Base-by-base conservation (phyloP, 2,888 invertebrate genomes). In the Glaucopsyche alexis region DNA sequence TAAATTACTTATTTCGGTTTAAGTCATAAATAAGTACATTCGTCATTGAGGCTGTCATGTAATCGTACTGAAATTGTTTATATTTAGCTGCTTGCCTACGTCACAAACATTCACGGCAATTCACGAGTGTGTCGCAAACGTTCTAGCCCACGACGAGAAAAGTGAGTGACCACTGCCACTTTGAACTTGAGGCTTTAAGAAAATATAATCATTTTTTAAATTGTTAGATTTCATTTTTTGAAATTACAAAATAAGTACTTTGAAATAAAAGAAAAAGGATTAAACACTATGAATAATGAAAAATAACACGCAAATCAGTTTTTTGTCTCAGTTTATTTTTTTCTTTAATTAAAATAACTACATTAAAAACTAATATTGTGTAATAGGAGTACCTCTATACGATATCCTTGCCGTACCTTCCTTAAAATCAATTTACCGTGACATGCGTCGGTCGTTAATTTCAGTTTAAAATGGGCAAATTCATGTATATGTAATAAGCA, bases 351-450 rank as follows among this genome's bases (percentile, higher is more conserved):
- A n/a, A n/a, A n/a, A n/a, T n/a, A n/a, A n/a, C n/a, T n/a, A n/a
- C n/a, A n/a, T n/a, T n/a, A n/a, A n/a, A 29, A 29, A 29, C 42
- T 42, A 42, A 7, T 7, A 42, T 7, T 42, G 42, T 40, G 40
- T 49, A 49, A 49, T 14, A 49, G 16, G 5, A n/a, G 11, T 55
- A 9, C 16, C 55, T 11, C 19, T 11, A 11, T 55, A 11, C 55
- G 8, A 55, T 52, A 9, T 55, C 55, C 55, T 19, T 52, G 5
- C 55, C 19, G 19, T 52, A 55, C 55, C 55, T 16, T 55, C 55
- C 55, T 16, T 55, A 55, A 55, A 19, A 55, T 55, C 19, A 55
- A 55, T 55, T 55, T 55, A 55, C 19, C 19, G 55, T 19, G 55
- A 55, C 55, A 55, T 19, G 55, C 19, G 9, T 16, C 55, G 55